Percentiles rank a stretch among this genome's conserved stretches.
These are phyloP conservation scores for Apodemus agrarius DNA, from an alignment of 2,797 vertebrate genomes.

Conservation along the genomic window DNA sequence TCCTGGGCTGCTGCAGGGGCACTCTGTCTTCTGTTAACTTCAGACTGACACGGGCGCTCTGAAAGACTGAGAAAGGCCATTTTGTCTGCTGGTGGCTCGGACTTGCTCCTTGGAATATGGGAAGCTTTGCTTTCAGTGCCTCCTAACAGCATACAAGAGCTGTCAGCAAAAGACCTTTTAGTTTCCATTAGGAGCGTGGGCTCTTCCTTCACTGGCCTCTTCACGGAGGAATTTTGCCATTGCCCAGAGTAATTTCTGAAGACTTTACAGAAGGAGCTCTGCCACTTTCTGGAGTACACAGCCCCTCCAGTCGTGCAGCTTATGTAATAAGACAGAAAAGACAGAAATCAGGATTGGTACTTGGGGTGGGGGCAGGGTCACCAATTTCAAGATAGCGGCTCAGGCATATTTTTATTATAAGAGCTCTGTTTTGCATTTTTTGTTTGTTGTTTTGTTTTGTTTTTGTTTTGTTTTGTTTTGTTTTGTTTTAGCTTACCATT, in stretches of 20 bases:
- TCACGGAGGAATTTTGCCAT: neutral
- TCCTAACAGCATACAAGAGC: neutral
- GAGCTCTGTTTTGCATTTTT: slow-evolving; percentile 42
- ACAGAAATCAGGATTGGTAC: neutral
- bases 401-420: neutral
- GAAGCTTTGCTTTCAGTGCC: neutral
- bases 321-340: slow-evolving; percentile 2
- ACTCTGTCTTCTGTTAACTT: neutral
- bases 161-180: neutral
- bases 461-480: too few relatives aligned
- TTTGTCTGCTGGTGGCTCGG: neutral
- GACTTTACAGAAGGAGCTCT: neutral
- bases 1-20: neutral
- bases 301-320: neutral
- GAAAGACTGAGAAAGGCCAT: slow-evolving; percentile 40
- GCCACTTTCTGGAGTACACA: neutral
- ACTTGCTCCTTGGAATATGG: neutral
- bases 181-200: slow-evolving; percentile 30
- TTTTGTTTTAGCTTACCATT: neutral
- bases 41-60: neutral
- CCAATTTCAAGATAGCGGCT: neutral
- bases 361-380: neutral
- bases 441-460: neutral
- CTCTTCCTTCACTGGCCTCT: neutral
- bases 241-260: slow-evolving; percentile 2